These are phyloP conservation scores for Periphyllus acericola DNA, from an alignment of 2,888 invertebrate species.

Conservation along the genomic window DNA sequence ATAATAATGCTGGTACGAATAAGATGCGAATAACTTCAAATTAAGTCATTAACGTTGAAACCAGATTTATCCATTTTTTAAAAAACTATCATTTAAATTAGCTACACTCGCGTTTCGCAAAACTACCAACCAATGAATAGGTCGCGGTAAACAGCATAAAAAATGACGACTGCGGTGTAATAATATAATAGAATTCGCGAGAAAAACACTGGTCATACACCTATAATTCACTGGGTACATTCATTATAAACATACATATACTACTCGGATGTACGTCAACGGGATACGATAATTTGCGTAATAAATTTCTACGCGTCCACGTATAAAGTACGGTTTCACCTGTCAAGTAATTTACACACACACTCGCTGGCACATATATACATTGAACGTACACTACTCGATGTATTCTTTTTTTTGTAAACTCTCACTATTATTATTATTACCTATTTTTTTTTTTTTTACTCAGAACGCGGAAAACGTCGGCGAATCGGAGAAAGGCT, in stretches of 20 bases:
- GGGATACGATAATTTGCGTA: conserved; percentile 40
- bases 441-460: conserved; percentile 46
- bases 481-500: conserved; percentile 57
- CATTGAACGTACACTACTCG: conserved; percentile 36
- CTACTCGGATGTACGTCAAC: conserved; percentile 1
- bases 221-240: not conserved
- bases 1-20: not conserved
- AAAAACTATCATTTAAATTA: conserved; percentile 12
- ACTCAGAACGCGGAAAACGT: conserved; percentile 55
- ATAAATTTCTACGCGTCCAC: not conserved
- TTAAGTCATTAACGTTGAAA: not conserved
- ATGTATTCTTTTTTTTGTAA: conserved; percentile 40
- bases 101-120: not conserved
- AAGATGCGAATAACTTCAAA: not conserved
- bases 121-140: not conserved
- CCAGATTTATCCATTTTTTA: not conserved
- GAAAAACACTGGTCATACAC: not conserved
- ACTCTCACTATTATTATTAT: conserved; percentile 57
- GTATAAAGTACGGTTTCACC: conserved; percentile 50
- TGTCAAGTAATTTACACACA: conserved; percentile 41
- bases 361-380: not conserved
- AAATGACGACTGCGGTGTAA: not conserved
- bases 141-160: not conserved
- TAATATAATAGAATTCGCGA: conserved; percentile 7
- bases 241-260: not conserved